These are phyloP conservation scores for Carollia perspicillata DNA, from an alignment of 2,113 vertebrate species.

Conservation along the genomic window DNA sequence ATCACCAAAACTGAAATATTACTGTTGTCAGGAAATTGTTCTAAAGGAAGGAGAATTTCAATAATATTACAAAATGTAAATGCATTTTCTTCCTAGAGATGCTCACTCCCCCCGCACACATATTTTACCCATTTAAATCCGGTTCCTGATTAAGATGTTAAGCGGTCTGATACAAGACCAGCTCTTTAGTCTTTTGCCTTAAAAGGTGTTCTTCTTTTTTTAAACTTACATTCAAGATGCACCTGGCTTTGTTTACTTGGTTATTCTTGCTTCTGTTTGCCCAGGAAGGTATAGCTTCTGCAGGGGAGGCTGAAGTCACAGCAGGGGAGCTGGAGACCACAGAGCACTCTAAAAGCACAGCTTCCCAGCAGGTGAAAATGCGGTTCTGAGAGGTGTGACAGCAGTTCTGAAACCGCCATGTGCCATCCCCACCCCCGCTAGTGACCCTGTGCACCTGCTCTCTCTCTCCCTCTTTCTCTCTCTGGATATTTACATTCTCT, in stretches of 20 bases:
- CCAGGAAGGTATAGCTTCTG: slow-evolving; percentile 19
- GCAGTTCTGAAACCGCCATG: neutral
- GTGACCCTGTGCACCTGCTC: neutral
- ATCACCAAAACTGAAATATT: neutral
- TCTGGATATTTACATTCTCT: slow-evolving; percentile 46
- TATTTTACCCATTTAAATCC: neutral
- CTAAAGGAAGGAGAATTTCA: neutral
- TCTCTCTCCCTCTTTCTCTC: neutral
- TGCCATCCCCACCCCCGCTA: neutral
- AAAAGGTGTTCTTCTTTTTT: slow-evolving; percentile 63
- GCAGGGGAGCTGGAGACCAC: neutral
- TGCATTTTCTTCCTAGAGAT: neutral
- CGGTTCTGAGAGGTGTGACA: slow-evolving; percentile 55
- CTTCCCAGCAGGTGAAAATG: slow-evolving; percentile 43
- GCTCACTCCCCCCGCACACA: fast-evolving
- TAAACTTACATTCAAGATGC: slow-evolving; percentile 31
- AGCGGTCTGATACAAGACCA: neutral
- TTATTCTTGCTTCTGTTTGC: slow-evolving; percentile 52
- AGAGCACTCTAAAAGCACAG: slow-evolving; percentile 20
- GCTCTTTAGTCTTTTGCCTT: slow-evolving; percentile 26
- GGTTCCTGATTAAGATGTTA: neutral
- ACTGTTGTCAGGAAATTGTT: neutral
- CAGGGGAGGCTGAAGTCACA: neutral
- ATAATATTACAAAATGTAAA: neutral
- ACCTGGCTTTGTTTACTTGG: slow-evolving; percentile 65